These are phyloP conservation scores for Nesoenas mayeri DNA, from an alignment of 2,113 vertebrate genomes.

Conservation along the genomic window DNA sequence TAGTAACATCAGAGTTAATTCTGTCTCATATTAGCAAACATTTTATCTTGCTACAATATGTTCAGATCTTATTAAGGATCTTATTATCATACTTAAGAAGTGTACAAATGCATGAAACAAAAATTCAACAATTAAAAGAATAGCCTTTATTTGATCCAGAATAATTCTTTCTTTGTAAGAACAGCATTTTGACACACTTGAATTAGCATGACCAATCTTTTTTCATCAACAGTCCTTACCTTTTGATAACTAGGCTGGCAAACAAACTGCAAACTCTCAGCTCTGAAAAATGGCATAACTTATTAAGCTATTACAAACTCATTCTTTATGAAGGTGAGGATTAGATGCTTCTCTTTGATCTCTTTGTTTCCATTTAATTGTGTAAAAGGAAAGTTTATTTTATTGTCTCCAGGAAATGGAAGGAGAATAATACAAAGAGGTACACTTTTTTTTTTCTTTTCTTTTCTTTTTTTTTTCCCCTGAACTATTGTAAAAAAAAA, in stretches of 20 bases:
- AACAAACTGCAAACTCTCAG: not conserved
- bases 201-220: not conserved
- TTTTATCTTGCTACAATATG: not conserved
- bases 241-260: not conserved
- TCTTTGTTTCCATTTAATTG: not conserved
- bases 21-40: not conserved
- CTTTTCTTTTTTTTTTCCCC: not conserved
- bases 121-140: not conserved
- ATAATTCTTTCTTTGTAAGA: not conserved
- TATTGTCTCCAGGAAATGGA: not conserved
- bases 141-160: not conserved
- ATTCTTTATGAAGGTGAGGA: not conserved
- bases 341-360: not conserved
- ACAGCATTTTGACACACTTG: not conserved
- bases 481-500: not conserved
- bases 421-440: not conserved
- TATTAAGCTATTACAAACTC: not conserved
- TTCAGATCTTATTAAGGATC: not conserved
- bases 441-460: fast-evolving
- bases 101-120: not conserved
- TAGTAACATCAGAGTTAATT: not conserved
- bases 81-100: not conserved
- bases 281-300: not conserved
- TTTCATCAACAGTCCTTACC: not conserved
- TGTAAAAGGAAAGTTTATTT: not conserved